Evolutionary conservation across 2,113 vertebrate species (phyloP).

Genomic region (Petrocephalus zakoni): DNA sequence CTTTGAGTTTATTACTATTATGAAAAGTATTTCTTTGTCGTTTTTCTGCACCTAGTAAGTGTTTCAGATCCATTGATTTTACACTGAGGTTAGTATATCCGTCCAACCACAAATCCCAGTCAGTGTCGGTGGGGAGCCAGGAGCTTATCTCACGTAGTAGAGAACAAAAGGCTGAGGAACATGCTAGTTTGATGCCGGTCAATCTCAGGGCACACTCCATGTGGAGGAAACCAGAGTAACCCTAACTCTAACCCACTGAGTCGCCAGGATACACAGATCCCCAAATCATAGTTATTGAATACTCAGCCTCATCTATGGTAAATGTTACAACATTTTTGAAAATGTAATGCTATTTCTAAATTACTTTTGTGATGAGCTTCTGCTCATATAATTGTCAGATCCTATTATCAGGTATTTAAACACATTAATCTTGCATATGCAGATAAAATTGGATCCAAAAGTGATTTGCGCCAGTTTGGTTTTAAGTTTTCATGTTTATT

Average conservation of each 20-base stretch:
- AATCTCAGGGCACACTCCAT: background rate
- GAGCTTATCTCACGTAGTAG: background rate
- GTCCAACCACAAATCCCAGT: background rate
- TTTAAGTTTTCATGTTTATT: background rate
- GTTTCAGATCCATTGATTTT: background rate
- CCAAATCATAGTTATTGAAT: too few species aligned
- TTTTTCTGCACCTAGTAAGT: background rate
- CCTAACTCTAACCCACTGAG: background rate
- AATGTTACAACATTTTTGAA: background rate
- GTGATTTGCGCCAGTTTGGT: background rate
- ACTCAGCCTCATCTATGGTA: background rate
- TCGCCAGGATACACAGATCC: background rate
- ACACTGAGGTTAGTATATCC: background rate
- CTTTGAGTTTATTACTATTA: background rate
- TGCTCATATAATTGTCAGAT: background rate
- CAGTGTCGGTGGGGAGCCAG: background rate
- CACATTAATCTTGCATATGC: background rate
- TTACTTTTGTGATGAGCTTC: background rate
- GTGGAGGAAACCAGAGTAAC: background rate
- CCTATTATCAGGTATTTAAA: background rate
- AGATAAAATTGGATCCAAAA: background rate
- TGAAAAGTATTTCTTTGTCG: background rate
- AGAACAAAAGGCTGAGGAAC: background rate
- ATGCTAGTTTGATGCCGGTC: background rate
- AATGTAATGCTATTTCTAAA: background rate